A percentile compares a stretch with the other conserved stretches of the same genome.
Evolutionary conservation across 2,888 invertebrate species (phyloP).

Genomic region (Protophormia terraenovae): DNA sequence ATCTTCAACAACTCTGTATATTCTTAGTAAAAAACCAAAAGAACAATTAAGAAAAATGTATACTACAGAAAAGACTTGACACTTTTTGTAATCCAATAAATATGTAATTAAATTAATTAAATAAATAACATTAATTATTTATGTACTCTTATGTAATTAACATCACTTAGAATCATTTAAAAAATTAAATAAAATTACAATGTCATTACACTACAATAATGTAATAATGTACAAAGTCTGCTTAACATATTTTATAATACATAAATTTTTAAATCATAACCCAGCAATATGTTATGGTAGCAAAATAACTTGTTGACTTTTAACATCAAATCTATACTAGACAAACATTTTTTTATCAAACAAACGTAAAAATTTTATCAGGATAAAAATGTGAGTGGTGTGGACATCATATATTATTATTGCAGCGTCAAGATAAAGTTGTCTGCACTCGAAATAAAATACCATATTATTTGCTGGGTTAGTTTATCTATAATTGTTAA

Average conservation of each 20-base stretch:
- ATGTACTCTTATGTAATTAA: conserved; percentile 12
- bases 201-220: background rate
- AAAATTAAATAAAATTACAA: background rate
- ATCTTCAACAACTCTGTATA: background rate
- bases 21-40: conserved; percentile 1
- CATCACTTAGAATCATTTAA: background rate
- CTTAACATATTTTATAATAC: background rate
- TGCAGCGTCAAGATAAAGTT: too few relatives aligned
- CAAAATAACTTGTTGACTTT: background rate
- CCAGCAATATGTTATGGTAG: background rate
- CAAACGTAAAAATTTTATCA: too few relatives aligned
- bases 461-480: too few relatives aligned
- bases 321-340: background rate
- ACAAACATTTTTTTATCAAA: too few relatives aligned
- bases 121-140: background rate
- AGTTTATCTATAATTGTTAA: too few relatives aligned
- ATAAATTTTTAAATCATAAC: background rate
- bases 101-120: background rate
- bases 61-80: conserved; percentile 47
- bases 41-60: conserved; percentile 11
- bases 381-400: too few relatives aligned
- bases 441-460: too few relatives aligned
- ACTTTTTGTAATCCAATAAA: conserved; percentile 23
- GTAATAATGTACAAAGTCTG: background rate
- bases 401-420: too few relatives aligned